Percentiles rank a stretch among this genome's conserved stretches.
phyloP scores from a whole-genome alignment of 2,888 invertebrate genomes.

The Eulithis prunata region DNA sequence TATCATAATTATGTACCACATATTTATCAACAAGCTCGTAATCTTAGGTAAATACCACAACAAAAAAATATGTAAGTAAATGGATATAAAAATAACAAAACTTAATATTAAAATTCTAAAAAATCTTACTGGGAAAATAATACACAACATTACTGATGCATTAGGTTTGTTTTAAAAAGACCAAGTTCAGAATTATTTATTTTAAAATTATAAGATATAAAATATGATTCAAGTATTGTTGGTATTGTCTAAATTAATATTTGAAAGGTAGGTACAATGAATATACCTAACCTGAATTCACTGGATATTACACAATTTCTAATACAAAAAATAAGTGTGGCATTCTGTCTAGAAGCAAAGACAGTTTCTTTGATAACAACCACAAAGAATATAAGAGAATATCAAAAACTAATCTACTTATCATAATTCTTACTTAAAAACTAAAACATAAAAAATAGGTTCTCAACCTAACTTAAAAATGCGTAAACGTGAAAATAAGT shows the following conservation, averaged over 20 bases:
- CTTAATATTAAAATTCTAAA: background rate
- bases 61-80: background rate
- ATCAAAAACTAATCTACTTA: constrained; percentile 1
- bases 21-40: background rate
- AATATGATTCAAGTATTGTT: no score
- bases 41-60: background rate
- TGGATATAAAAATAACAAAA: no score
- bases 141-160: no score
- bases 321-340: constrained; percentile 1
- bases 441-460: background rate
- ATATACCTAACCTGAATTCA: no score
- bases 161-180: no score
- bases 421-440: background rate
- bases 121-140: background rate
- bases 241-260: no score
- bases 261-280: no score
- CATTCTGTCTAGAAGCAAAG: background rate
- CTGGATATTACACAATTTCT: background rate
- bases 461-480: constrained; percentile 1
- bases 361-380: background rate
- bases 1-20: background rate
- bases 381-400: background rate
- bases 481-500: constrained; percentile 16
- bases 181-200: no score
- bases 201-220: no score